Base-by-base conservation (phyloP, 2,113 vertebrate genomes). In the Sarotherodon lohbergeri region DNA sequence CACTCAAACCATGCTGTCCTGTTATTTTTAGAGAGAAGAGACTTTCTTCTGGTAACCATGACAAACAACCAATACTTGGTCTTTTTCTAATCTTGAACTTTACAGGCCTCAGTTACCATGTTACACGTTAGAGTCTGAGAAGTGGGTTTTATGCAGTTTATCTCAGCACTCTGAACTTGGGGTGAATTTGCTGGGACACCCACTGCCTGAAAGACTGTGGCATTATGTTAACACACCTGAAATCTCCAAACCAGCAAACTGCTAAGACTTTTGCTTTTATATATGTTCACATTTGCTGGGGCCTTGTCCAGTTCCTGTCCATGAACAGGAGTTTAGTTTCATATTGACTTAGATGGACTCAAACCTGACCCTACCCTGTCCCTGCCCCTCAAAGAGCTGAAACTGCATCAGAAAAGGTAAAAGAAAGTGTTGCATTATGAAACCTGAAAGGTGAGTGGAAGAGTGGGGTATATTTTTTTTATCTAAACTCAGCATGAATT, bases 381-480 rank as follows among this genome's bases (percentile, higher is more conserved):
- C 61, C 43, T 48, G 41, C 81, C 76, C 41, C 81, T 11, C 81
- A 90, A 86, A 50, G 39, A 86, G 63, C 52, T 34, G 56, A 88
- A 90, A 84, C 86, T 57, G 71, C 48, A 71, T 85, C 63, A 87
- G 88, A 92, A 92, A 81, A 57, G 9, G 76, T 50, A 43, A 56
- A 88, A 89, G 73, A 73, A 91, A 86, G 88, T 88, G 78, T 85
- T 91, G 88, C 56, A 89, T 89, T 85, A 83, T 57, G 22, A 61
- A 48, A 76, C 24, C 43, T 48, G 14, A 17, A 48, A 7, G 71
- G 71, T 76, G 68, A 76, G 43, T 48, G 71, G 71, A 76, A 76
- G 71, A 76, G 71, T 50, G 16, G 9, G 14, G 29, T 76, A 4
- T 76, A 29, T 48, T 19, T 36, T 48, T 76, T 17, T 54, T 4